These are phyloP conservation scores for Platanista minor DNA, from an alignment of 2,113 vertebrate genomes.

Conservation along the genomic window DNA sequence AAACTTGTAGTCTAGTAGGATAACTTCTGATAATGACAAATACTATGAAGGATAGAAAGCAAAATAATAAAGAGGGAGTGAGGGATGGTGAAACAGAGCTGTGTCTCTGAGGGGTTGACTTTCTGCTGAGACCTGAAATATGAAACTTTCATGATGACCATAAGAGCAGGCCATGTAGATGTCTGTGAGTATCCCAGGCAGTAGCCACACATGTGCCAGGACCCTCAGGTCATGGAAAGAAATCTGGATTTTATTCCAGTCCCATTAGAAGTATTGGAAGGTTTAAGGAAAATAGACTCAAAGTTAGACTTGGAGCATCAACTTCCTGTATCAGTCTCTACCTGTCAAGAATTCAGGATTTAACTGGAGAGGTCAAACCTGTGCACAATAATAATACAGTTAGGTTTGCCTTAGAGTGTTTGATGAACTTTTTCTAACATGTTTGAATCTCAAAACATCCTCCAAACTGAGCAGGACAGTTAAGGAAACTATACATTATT, in stretches of 20 bases:
- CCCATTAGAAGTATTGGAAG: not conserved
- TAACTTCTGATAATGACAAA: not conserved
- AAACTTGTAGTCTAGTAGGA: not conserved
- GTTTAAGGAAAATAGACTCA: not conserved
- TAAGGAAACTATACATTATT: slow-evolving; percentile 11
- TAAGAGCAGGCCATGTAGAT: not conserved
- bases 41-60: not conserved
- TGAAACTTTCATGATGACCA: not conserved
- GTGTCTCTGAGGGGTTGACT: not conserved
- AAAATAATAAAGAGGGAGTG: not conserved
- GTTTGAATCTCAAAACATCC: not conserved
- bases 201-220: not conserved
- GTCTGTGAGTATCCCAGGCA: not conserved
- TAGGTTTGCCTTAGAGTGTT: not conserved
- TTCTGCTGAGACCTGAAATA: not conserved
- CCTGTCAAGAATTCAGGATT: not conserved
- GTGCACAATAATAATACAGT: not conserved
- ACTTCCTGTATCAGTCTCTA: not conserved
- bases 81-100: not conserved
- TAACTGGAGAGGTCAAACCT: not conserved
- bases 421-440: not conserved
- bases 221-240: not conserved
- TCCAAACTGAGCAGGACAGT: not conserved
- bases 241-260: not conserved
- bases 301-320: not conserved